Evolutionary conservation across 2,888 invertebrate species (phyloP).

Genomic region (Argyra leucocephala): DNA sequence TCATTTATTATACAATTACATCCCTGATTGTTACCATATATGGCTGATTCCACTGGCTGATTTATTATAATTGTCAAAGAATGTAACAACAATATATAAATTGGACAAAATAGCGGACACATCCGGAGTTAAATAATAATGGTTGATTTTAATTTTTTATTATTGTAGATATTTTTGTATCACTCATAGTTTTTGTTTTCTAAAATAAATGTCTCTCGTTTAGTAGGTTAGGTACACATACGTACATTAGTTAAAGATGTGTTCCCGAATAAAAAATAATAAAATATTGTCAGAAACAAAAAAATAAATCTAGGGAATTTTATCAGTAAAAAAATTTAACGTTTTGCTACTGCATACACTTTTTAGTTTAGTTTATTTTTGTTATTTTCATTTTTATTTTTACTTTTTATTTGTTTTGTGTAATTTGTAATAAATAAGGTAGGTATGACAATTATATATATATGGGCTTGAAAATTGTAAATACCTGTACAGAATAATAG

Average conservation of each 20-base stretch:
- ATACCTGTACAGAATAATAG: not conserved
- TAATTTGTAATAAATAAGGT: too few species aligned
- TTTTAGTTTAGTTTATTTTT: not conserved
- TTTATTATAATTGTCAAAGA: too few species aligned
- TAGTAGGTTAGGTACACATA: too few species aligned
- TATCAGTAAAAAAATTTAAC: not conserved
- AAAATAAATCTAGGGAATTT: not conserved
- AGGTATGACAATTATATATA: not conserved
- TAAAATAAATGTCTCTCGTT: too few species aligned
- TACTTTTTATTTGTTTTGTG: too few species aligned
- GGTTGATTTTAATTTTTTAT: not conserved
- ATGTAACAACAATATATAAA: not conserved
- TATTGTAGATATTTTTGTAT: not conserved
- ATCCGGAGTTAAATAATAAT: not conserved
- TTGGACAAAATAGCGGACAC: not conserved
- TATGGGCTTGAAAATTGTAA: not conserved
- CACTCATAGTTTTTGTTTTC: not conserved
- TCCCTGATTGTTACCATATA: too few species aligned
- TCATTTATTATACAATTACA: too few species aligned
- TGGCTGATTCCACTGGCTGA: too few species aligned
- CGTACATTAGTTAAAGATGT: too few species aligned
- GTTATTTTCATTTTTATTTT: too few species aligned
- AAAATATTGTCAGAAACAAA: too few species aligned
- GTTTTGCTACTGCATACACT: not conserved
- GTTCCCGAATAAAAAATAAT: too few species aligned